Evolutionary conservation across 2,797 vertebrate species (phyloP).

Genomic region (Halcyon chelicuti): DNA sequence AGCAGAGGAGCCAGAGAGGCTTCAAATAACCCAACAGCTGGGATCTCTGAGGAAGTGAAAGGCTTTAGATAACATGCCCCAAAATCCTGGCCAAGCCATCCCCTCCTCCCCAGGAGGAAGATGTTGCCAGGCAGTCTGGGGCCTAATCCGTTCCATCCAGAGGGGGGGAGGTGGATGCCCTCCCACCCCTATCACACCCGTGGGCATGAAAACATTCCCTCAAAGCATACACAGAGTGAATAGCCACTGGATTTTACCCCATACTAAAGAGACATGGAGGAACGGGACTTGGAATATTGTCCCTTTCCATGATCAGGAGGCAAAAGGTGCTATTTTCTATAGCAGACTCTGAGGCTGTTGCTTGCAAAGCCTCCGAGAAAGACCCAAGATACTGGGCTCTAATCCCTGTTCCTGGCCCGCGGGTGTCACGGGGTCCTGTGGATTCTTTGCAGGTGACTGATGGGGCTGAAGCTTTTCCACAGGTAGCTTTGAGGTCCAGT

Average conservation of each 20-base stretch:
- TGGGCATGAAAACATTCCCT: not conserved
- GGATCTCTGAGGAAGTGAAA: not conserved
- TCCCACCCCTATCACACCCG: not conserved
- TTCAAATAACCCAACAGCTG: not conserved
- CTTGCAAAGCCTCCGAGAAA: not conserved
- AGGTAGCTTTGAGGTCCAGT: constrained; percentile 85
- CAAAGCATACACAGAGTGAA: fast-evolving
- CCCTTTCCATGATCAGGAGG: not conserved
- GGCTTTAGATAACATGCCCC: not conserved
- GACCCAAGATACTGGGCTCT: not conserved
- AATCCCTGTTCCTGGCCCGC: not conserved
- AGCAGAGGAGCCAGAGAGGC: not conserved
- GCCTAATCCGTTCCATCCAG: not conserved
- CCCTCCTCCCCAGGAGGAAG: not conserved
- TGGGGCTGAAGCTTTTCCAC: constrained; percentile 84
- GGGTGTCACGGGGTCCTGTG: not conserved
- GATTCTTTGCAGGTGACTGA: constrained; percentile 78
- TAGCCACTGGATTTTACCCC: not conserved
- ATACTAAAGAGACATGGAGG: not conserved
- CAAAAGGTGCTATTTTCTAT: not conserved
- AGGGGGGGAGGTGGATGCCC: fast-evolving
- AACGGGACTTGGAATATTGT: fast-evolving
- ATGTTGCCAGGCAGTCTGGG: not conserved
- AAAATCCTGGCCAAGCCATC: not conserved
- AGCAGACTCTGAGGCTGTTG: not conserved